phyloP scores from a whole-genome alignment of 2,797 vertebrate species.

The Garrulus glandarius region DNA sequence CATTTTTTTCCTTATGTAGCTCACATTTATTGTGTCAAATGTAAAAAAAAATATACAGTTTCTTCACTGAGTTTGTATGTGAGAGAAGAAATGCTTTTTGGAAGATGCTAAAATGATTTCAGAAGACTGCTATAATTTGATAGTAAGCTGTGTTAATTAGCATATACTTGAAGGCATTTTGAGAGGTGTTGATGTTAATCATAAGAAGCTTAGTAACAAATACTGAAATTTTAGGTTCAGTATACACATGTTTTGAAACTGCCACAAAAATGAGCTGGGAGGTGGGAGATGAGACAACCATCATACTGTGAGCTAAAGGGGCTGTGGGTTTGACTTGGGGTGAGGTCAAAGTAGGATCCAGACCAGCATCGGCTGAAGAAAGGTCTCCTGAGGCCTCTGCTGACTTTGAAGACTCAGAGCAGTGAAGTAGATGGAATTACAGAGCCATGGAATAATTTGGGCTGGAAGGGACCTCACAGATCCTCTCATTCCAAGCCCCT shows the following conservation, averaged over 20 bases:
- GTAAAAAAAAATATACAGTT: neutral
- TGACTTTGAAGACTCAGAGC: neutral
- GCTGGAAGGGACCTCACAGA: neutral
- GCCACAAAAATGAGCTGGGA: neutral
- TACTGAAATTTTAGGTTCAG: neutral
- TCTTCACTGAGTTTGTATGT: neutral
- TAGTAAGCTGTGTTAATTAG: neutral
- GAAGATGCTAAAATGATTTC: neutral
- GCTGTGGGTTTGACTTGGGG: neutral
- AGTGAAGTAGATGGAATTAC: neutral
- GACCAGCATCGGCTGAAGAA: neutral
- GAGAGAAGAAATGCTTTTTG: neutral
- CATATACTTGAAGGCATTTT: neutral
- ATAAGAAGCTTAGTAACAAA: neutral
- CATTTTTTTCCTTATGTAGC: neutral
- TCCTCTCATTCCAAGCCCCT: neutral
- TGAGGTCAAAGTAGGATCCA: neutral
- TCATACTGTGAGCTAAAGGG: neutral
- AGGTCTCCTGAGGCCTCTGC: neutral
- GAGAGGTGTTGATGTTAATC: conserved; percentile 3
- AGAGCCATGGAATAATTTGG: neutral
- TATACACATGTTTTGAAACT: neutral
- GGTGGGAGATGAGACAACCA: neutral
- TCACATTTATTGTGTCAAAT: neutral
- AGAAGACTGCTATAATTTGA: neutral